These are phyloP conservation scores for Dicrurus megarhynchus DNA, from an alignment of 2,113 vertebrate species.

Conservation along the genomic window DNA sequence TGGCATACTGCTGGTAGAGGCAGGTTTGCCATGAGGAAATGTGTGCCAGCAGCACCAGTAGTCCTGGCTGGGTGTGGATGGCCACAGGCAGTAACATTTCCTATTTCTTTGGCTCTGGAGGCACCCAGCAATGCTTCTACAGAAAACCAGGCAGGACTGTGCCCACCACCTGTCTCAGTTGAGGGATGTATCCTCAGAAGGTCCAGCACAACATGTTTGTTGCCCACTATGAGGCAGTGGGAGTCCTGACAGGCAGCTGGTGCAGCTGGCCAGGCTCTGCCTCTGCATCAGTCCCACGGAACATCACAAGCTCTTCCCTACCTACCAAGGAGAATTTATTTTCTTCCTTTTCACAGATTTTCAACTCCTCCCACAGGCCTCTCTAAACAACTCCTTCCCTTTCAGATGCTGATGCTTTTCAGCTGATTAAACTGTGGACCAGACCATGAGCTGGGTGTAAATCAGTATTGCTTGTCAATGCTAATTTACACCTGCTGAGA, in stretches of 20 bases:
- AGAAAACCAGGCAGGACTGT: not conserved
- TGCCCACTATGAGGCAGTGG: not conserved
- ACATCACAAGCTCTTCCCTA: not conserved
- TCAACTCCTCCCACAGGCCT: not conserved
- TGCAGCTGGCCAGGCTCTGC: not conserved
- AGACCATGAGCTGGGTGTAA: not conserved
- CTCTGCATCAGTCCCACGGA: not conserved
- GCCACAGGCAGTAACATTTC: not conserved
- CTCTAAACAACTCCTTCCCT: not conserved
- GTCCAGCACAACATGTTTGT: not conserved
- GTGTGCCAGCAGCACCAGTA: not conserved
- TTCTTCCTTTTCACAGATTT: not conserved
- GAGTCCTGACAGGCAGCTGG: not conserved
- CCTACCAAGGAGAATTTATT: not conserved
- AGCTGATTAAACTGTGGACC: not conserved
- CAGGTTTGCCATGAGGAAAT: not conserved
- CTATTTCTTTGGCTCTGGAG: not conserved
- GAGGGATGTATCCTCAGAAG: not conserved
- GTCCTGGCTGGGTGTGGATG: rapidly evolving
- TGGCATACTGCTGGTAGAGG: not conserved
- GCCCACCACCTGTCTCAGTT: rapidly evolving
- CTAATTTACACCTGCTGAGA: conserved; percentile 33
- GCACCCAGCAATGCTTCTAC: not conserved
- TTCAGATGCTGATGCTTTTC: conserved; percentile 33
- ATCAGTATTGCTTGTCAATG: not conserved